A percentile compares a stretch with the other conserved stretches of the same genome.
These are phyloP conservation scores for Eudasyphora cyanicolor DNA, from an alignment of 2,888 invertebrate species.

Conservation along the genomic window DNA sequence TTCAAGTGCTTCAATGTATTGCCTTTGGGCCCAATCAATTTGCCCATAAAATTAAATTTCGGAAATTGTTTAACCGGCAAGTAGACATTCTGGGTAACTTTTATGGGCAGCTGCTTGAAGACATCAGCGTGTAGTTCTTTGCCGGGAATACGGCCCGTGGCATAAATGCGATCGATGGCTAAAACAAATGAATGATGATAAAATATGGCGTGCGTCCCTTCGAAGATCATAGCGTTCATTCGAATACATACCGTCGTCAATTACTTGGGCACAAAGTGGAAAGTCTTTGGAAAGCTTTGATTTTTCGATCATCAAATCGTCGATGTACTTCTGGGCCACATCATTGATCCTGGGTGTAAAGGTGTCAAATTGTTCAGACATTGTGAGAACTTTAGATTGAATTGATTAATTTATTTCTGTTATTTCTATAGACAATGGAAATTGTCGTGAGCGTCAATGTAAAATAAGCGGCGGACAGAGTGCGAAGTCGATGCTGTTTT, in stretches of 20 bases:
- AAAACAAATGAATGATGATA: conserved; percentile 66
- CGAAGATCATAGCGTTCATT: neutral
- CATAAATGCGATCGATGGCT: conserved; percentile 88
- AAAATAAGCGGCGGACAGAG: no score
- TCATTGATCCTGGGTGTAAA: conserved; percentile 72
- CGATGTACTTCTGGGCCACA: conserved; percentile 74
- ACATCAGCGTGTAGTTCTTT: conserved; percentile 88
- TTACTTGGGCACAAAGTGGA: conserved; percentile 73
- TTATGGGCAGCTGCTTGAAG: conserved; percentile 82
- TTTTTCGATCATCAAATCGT: conserved; percentile 74
- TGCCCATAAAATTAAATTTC: conserved; percentile 95
- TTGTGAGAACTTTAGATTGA: no score
- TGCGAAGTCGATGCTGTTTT: no score
- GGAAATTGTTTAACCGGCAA: conserved; percentile 80
- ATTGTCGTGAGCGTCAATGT: no score
- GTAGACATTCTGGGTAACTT: conserved; percentile 76
- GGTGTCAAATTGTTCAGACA: neutral
- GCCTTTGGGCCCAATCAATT: conserved; percentile 95
- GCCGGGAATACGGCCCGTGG: conserved; percentile 84
- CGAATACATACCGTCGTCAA: conserved; percentile 73
- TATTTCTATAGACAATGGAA: no score
- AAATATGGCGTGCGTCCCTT: neutral
- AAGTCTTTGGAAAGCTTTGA: conserved; percentile 72
- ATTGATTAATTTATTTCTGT: no score
- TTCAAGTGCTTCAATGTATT: conserved; percentile 94